Percentiles rank a stretch among this genome's conserved stretches.
Evolutionary conservation across 2,113 vertebrate genomes (phyloP).

Genomic region (Pomatorhinus ruficollis): DNA sequence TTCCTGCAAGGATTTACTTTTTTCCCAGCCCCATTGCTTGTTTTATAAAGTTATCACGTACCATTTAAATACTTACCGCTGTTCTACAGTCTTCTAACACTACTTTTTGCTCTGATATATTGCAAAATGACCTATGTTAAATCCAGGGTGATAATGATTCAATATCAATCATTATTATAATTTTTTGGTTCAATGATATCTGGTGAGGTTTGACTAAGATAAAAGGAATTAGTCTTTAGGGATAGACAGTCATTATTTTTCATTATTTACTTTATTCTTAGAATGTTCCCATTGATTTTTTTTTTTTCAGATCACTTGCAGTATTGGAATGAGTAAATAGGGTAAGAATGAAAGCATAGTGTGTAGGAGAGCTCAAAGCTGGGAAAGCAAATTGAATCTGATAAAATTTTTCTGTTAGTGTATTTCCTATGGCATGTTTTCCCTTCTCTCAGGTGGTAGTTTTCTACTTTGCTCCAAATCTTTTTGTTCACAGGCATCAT

Average conservation of each 20-base stretch:
- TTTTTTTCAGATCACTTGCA: neutral
- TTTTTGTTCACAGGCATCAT: neutral
- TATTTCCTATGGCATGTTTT: neutral
- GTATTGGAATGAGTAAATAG: neutral
- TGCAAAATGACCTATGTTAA: constrained; percentile 1
- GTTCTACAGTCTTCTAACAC: neutral
- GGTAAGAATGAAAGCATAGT: neutral
- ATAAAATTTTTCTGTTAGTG: neutral
- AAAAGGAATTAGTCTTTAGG: neutral
- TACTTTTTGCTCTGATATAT: constrained; percentile 20
- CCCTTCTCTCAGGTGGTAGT: neutral
- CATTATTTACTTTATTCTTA: constrained; percentile 1
- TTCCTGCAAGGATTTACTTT: constrained; percentile 15
- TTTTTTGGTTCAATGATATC: neutral
- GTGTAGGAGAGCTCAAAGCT: neutral
- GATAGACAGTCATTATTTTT: neutral
- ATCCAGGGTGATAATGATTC: neutral
- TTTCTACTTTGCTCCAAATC: neutral
- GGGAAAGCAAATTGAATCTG: neutral
- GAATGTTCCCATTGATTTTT: neutral
- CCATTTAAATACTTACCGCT: neutral
- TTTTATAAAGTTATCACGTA: constrained; percentile 7
- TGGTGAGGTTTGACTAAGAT: neutral
- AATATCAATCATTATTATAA: neutral
- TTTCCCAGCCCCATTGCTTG: neutral